Conservation (phyloP, 1,140 invertebrate species). For the Neotoxoptera formosana region DNA sequence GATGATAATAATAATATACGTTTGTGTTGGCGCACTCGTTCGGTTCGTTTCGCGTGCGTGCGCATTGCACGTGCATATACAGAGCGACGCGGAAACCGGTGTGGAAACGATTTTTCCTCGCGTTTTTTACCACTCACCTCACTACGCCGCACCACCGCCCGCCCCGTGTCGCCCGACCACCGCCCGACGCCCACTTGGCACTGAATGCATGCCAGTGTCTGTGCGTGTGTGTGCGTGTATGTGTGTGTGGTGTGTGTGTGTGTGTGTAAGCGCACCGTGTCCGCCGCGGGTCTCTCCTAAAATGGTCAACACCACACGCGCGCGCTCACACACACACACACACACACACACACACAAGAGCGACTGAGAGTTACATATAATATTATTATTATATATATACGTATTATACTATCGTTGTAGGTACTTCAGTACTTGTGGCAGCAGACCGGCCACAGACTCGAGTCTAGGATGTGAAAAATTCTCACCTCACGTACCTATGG, state of each 20-base stretch:
- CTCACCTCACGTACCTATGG: too few relatives aligned
- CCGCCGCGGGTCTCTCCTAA: conserved; percentile 53
- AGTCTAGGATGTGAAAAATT: too few relatives aligned
- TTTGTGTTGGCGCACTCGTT: conserved; percentile 5
- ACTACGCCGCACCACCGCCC: background rate
- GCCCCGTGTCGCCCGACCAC: too few relatives aligned
- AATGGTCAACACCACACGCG: conserved; percentile 48
- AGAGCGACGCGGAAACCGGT: background rate
- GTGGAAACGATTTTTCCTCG: conserved; percentile 18
- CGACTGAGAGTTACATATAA: too few relatives aligned
- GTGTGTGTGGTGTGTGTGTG: too few relatives aligned
- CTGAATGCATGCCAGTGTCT: background rate
- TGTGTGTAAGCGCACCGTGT: background rate
- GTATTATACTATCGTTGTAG: too few relatives aligned
- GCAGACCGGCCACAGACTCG: too few relatives aligned
- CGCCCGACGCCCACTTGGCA: conserved; percentile 17
- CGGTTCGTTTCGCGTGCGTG: background rate
- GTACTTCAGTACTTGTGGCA: too few relatives aligned
- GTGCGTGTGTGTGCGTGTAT: background rate
- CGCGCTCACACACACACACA: background rate
- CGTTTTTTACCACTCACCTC: background rate
- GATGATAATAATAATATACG: background rate
- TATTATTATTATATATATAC: too few relatives aligned
- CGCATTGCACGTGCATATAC: background rate
- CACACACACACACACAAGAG: too few relatives aligned